Evolutionary conservation across 2,797 vertebrate species (phyloP).

Genomic region (Tapirus indicus): DNA sequence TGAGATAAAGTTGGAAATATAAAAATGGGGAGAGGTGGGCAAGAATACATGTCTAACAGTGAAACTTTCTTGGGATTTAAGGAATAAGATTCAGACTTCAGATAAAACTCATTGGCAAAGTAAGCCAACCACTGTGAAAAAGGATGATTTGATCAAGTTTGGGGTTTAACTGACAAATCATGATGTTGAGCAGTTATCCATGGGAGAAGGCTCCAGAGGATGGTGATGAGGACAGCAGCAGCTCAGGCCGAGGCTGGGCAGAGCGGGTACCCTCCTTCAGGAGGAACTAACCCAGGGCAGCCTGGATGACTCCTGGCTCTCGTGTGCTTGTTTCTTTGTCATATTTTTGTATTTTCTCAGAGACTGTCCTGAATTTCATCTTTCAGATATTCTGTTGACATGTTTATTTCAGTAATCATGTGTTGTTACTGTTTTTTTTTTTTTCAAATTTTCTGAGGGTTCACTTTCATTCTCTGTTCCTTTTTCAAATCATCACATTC

Average conservation of each 20-base stretch:
- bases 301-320: not conserved
- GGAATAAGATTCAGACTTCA: not conserved
- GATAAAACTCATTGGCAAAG: not conserved
- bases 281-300: fast-evolving
- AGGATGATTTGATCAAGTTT: not conserved
- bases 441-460: not conserved
- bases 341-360: not conserved
- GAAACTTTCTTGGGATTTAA: not conserved
- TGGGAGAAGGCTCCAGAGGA: fast-evolving
- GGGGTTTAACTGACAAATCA: fast-evolving
- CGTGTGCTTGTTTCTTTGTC: not conserved
- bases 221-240: fast-evolving
- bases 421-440: too few relatives aligned
- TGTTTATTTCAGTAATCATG: not conserved
- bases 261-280: fast-evolving
- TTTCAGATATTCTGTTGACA: not conserved
- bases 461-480: not conserved
- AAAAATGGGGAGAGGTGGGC: fast-evolving
- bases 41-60: fast-evolving
- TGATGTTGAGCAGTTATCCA: fast-evolving
- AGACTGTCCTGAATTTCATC: not conserved
- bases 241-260: too few relatives aligned
- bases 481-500: not conserved
- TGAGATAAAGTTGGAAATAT: not conserved
- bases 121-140: fast-evolving